A percentile compares a stretch with the other conserved stretches of the same genome.
Evolutionary conservation across 2,113 vertebrate genomes (phyloP).

Genomic region (Bubo blakistoni): DNA sequence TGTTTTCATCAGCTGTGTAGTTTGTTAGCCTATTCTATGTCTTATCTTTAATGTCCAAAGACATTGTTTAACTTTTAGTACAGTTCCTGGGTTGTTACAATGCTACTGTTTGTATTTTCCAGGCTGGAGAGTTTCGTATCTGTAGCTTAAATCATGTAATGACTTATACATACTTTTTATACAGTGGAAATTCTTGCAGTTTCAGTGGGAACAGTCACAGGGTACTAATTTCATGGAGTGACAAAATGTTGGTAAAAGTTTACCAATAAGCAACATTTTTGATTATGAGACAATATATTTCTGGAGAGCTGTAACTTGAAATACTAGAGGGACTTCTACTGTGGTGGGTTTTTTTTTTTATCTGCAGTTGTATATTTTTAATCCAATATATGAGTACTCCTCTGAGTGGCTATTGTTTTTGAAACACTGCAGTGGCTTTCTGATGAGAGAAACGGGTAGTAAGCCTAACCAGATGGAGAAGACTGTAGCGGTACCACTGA

Average conservation of each 20-base stretch:
- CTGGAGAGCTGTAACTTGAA: neutral
- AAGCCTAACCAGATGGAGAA: neutral
- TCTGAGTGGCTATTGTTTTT: neutral
- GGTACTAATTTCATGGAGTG: neutral
- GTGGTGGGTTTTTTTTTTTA: neutral
- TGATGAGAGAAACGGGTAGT: neutral
- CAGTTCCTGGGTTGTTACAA: constrained; percentile 58
- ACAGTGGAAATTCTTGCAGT: neutral
- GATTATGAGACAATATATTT: neutral
- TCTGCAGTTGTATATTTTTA: neutral
- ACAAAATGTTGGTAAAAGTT: neutral
- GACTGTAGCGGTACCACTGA: neutral
- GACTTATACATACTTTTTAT: constrained; percentile 36
- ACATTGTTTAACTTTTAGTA: constrained; percentile 55
- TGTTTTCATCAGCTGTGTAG: constrained; percentile 56
- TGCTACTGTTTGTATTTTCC: constrained; percentile 39
- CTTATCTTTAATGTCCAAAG: constrained; percentile 55
- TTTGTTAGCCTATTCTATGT: constrained; percentile 51
- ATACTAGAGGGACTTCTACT: neutral
- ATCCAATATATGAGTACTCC: neutral
- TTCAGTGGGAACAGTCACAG: neutral
- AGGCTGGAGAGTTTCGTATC: constrained; percentile 2
- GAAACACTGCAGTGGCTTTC: neutral
- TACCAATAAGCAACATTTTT: neutral
- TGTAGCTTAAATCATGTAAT: constrained; percentile 37